A percentile compares a stretch with the other conserved stretches of the same genome.
phyloP scores from a whole-genome alignment of 1,140 invertebrate species.

The Drosophila erecta region DNA sequence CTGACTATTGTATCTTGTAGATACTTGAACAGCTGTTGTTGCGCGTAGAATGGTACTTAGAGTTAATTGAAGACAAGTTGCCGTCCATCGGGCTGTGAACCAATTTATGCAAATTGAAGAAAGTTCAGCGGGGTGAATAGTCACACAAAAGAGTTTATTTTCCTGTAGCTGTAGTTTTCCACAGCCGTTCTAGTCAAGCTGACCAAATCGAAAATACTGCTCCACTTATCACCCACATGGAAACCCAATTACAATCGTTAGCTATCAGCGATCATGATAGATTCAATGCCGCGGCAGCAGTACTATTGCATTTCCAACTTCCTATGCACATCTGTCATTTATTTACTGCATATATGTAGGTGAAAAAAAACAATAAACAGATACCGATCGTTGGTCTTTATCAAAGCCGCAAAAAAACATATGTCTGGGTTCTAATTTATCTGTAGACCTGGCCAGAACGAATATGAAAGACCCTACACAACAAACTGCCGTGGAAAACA shows the following conservation, averaged over 20 bases:
- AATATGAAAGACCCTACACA: constrained; percentile 17
- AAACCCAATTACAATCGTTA: constrained; percentile 33
- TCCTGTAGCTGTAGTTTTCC: constrained; percentile 22
- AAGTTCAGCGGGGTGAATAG: constrained; percentile 18
- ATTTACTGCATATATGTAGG: constrained; percentile 25
- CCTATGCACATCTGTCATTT: constrained; percentile 34
- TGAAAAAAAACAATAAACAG: constrained; percentile 30
- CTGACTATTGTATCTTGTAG: constrained; percentile 19
- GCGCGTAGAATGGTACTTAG: constrained; percentile 19
- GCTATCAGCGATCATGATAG: constrained; percentile 12
- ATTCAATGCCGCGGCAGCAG: not conserved
- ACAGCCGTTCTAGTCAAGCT: constrained; percentile 14
- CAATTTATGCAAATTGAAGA: constrained; percentile 52
- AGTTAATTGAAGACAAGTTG: constrained; percentile 39
- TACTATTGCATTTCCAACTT: constrained; percentile 29
- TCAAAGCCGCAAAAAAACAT: constrained; percentile 32
- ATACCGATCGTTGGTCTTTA: constrained; percentile 33
- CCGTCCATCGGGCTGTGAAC: not conserved
- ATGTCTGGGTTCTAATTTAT: constrained; percentile 30
- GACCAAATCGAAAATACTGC: constrained; percentile 7
- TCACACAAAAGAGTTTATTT: not conserved
- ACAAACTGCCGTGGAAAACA: constrained; percentile 7
- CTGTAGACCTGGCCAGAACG: constrained; percentile 23
- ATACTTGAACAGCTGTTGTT: constrained; percentile 39
- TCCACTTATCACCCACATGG: constrained; percentile 36